These are phyloP conservation scores for Plectrocnemia conspersa DNA, from an alignment of 1,140 invertebrate genomes.

Conservation along the genomic window DNA sequence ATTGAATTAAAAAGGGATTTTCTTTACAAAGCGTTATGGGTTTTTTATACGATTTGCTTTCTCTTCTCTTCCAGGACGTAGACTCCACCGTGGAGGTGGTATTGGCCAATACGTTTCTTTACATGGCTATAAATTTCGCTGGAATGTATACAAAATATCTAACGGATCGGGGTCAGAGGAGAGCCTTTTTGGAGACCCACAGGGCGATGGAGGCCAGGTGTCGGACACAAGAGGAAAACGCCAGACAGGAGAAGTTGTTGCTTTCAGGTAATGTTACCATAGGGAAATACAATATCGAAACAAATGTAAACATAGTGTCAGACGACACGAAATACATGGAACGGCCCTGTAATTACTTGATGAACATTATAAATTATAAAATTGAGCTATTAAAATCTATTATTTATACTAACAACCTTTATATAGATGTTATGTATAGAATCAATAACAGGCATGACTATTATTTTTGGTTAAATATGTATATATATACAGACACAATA, in stretches of 20 bases:
- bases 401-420: too few relatives aligned
- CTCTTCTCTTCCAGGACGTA: conserved; percentile 45
- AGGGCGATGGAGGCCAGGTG: conserved; percentile 92
- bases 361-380: too few relatives aligned
- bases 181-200: conserved; percentile 94
- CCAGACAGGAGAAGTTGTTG: conserved; percentile 87
- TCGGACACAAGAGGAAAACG: conserved; percentile 88
- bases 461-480: too few relatives aligned
- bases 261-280: conserved; percentile 63
- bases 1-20: too few relatives aligned
- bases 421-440: too few relatives aligned
- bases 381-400: too few relatives aligned
- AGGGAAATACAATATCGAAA: too few relatives aligned
- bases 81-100: conserved; percentile 63
- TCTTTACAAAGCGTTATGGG: neutral
- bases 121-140: conserved; percentile 84
- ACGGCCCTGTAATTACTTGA: too few relatives aligned
- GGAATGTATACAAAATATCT: conserved; percentile 96
- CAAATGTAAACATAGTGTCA: too few relatives aligned
- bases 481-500: too few relatives aligned
- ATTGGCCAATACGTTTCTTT: conserved; percentile 74
- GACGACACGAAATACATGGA: too few relatives aligned
- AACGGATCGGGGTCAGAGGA: conserved; percentile 89
- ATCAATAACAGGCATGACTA: too few relatives aligned
- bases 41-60: neutral